A percentile compares a stretch with the other conserved stretches of the same genome.
Conservation (phyloP, 2,888 invertebrate species). For the Drosophila infuscata region DNA sequence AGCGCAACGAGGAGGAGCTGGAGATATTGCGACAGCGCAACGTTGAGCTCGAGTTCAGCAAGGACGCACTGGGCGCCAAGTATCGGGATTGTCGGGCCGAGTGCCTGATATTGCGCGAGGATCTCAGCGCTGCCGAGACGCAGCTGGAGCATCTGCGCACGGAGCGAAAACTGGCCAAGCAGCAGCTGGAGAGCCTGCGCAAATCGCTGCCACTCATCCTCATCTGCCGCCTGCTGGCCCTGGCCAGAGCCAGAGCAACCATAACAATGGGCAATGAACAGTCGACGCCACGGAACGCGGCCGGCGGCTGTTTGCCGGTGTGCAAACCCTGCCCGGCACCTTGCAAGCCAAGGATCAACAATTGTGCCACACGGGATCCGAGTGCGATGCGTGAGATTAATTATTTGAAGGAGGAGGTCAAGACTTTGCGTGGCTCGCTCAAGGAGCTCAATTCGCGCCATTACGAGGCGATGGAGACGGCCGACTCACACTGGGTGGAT, state of each 20-base stretch:
- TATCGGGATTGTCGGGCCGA: conserved; percentile 85
- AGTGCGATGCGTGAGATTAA: conserved; percentile 45
- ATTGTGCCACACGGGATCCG: conserved; percentile 1
- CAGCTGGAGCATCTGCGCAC: conserved; percentile 81
- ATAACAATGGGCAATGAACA: conserved; percentile 59
- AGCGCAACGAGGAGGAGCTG: conserved; percentile 88
- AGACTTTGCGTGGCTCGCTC: conserved; percentile 83
- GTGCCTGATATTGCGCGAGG: conserved; percentile 82
- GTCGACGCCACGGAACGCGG: conserved; percentile 35
- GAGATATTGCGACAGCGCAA: conserved; percentile 86
- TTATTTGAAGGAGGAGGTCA: conserved; percentile 81
- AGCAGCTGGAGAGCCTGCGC: conserved; percentile 78
- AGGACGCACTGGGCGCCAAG: conserved; percentile 87
- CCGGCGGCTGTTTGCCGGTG: conserved; percentile 9
- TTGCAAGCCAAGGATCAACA: neutral
- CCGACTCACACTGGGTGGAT: conserved; percentile 90
- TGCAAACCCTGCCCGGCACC: conserved; percentile 5
- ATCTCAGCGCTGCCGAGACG: conserved; percentile 81
- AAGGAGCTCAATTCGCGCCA: conserved; percentile 89
- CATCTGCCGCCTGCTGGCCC: conserved; percentile 60
- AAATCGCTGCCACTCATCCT: conserved; percentile 77
- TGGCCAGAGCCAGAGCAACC: conserved; percentile 31
- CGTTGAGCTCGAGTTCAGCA: conserved; percentile 86
- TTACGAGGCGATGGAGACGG: conserved; percentile 89
- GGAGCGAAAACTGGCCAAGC: conserved; percentile 83